A percentile compares a stretch with the other conserved stretches of the same genome.
These are phyloP conservation scores for Neelides folsomi DNA, from an alignment of 2,888 invertebrate species.

Conservation along the genomic window DNA sequence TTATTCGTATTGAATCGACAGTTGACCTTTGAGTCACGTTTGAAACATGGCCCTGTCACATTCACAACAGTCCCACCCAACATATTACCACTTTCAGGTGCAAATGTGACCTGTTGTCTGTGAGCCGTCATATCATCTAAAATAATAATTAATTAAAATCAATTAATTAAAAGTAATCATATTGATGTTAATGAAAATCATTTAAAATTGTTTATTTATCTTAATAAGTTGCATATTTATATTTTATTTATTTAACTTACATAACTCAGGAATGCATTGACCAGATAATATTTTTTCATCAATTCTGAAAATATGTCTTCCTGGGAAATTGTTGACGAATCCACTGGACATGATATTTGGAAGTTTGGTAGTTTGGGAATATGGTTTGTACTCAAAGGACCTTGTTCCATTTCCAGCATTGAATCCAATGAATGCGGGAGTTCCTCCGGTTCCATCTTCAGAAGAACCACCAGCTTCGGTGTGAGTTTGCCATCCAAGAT, in stretches of 20 bases:
- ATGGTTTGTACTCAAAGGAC: slow-evolving; percentile 75
- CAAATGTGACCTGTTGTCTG: slow-evolving; percentile 61
- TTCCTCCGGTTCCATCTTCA: slow-evolving; percentile 70
- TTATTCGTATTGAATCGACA: slow-evolving; percentile 69
- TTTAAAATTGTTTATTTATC: neutral
- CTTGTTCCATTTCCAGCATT: slow-evolving; percentile 91
- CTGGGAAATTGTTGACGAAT: slow-evolving; percentile 73
- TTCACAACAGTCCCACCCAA: slow-evolving; percentile 91
- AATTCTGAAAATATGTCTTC: slow-evolving; percentile 84
- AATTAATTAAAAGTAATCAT: neutral
- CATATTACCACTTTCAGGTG: slow-evolving; percentile 94
- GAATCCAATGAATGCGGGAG: slow-evolving; percentile 80
- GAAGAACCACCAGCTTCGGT: slow-evolving; percentile 85
- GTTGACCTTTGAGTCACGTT: slow-evolving; percentile 56
- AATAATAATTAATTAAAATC: neutral
- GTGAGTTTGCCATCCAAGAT: slow-evolving; percentile 79
- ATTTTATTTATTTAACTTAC: slow-evolving; percentile 26
- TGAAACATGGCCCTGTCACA: slow-evolving; percentile 89
- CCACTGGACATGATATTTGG: slow-evolving; percentile 71
- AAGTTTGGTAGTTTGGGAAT: slow-evolving; percentile 72
- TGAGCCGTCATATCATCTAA: slow-evolving; percentile 29
- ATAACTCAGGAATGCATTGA: slow-evolving; percentile 51
- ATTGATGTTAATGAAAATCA: neutral
- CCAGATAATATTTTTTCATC: slow-evolving; percentile 89
- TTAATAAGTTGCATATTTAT: neutral